A percentile compares a stretch with the other conserved stretches of the same genome.
These are phyloP conservation scores for Paramormyrops hopkinsi DNA, from an alignment of 2,797 vertebrate genomes.

Conservation along the genomic window DNA sequence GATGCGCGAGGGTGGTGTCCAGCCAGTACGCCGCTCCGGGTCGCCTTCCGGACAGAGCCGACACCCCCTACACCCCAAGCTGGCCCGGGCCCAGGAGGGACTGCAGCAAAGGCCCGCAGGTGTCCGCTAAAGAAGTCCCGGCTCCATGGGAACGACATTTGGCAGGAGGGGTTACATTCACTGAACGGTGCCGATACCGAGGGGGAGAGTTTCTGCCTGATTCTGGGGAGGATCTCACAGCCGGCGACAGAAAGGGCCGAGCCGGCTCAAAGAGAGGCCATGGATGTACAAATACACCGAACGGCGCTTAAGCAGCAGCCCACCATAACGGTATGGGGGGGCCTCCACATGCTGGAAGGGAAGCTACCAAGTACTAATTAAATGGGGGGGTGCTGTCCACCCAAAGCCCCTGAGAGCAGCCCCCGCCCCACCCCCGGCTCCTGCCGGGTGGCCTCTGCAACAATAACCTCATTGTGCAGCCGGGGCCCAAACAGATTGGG, in stretches of 20 bases:
- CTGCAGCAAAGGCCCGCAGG: neutral
- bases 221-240: neutral
- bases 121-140: neutral
- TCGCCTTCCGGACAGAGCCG: neutral
- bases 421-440: conserved; percentile 1
- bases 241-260: neutral
- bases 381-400: neutral
- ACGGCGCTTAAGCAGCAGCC: neutral
- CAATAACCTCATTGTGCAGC: conserved; percentile 62
- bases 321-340: neutral
- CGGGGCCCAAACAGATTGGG: conserved; percentile 62
- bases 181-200: neutral
- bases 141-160: neutral
- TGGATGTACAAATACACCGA: neutral
- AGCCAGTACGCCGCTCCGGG: neutral
- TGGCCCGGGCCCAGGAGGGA: neutral
- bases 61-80: neutral
- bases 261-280: neutral
- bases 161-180: neutral
- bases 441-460: conserved; percentile 47
- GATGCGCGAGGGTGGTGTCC: conserved; percentile 1
- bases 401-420: neutral
- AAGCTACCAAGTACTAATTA: neutral
- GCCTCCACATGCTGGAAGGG: neutral
- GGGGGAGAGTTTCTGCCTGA: neutral